Evolutionary conservation across 2,797 vertebrate species (phyloP), one percentile per base, ranked within the genome.

Genomic region (Carapus acus): DNA sequence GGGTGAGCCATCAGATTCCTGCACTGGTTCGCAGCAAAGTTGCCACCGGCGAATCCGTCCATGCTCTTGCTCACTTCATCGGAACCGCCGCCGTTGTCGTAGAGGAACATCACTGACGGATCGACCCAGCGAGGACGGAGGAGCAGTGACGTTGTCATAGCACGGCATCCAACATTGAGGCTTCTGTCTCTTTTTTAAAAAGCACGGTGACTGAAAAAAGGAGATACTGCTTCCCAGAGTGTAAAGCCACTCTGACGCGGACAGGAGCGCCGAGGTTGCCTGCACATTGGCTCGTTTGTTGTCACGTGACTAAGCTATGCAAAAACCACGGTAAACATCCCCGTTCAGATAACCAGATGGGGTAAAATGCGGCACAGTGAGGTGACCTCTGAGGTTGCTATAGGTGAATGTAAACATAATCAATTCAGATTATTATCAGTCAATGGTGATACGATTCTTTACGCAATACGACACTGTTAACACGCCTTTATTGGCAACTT

Each of bases 71-170:
- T 94, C 85, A 92, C 90, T 84, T 96, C 94, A 86, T 98, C 91
- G 80, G 90, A 87, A 67, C 74, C 79, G 46, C 76, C 80, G 82
- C 89, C 86, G 92, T 93, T 94, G 91, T 97, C 95, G 91, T 97
- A 98, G 78, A 98, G 92, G 78, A 97, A 98, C 95, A 98, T 98
- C 86, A 96, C 93, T 87, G 84, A 81, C 62, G 94, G 94, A 91
- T 97, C 95, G 89, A 95, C 91, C 94, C 95, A 96, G 91, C 93
- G 93, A 74, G 94, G 93, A 89, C 94, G 94, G 89, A 98, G 94
- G 85, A 98, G 93, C 88, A 96, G 91, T 91, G 95, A 95, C 90
- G 94, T 93, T 92, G 94, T 97, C 95, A 98, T 98, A 97, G 93
- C 94, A 94, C 92, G 91, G 71, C 81, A 76, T 90, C 89, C 92